Evolutionary conservation across 2,888 invertebrate species (phyloP).

Genomic region (Exephanes ischioxanthus): DNA sequence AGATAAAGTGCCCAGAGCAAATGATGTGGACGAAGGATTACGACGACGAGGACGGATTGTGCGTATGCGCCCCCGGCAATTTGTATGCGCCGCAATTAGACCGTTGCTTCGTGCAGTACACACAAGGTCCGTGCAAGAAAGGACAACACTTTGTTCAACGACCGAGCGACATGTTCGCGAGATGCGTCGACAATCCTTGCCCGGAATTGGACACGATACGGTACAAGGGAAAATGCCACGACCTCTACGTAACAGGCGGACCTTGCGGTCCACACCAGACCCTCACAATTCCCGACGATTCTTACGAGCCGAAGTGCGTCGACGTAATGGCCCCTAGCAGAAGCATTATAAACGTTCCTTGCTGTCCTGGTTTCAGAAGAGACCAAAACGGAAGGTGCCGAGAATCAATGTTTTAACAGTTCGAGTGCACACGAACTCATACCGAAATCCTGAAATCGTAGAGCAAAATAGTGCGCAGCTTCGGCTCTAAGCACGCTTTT

Average conservation of each 20-base stretch:
- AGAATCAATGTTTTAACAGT: not conserved
- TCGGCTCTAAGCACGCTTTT: no score
- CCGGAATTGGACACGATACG: not conserved
- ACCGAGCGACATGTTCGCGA: not conserved
- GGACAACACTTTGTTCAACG: not conserved
- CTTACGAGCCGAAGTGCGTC: not conserved
- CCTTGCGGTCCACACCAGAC: not conserved
- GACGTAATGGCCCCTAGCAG: not conserved
- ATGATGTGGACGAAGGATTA: not conserved
- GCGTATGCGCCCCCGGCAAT: not conserved
- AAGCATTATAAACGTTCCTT: not conserved
- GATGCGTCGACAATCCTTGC: not conserved
- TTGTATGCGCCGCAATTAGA: not conserved
- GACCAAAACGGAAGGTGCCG: not conserved
- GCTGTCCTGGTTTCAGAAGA: not conserved
- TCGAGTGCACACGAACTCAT: no score
- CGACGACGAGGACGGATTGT: not conserved
- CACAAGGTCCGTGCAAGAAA: not conserved
- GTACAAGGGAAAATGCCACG: constrained; percentile 1
- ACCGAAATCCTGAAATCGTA: no score
- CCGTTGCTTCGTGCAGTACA: constrained; percentile 1
- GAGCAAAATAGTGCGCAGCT: no score
- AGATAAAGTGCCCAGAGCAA: not conserved
- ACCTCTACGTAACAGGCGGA: not conserved
- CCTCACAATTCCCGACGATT: not conserved